A percentile compares a stretch with the other conserved stretches of the same genome.
These are phyloP conservation scores for Diplodus sargus DNA, from an alignment of 2,797 vertebrate genomes.

Conservation along the genomic window DNA sequence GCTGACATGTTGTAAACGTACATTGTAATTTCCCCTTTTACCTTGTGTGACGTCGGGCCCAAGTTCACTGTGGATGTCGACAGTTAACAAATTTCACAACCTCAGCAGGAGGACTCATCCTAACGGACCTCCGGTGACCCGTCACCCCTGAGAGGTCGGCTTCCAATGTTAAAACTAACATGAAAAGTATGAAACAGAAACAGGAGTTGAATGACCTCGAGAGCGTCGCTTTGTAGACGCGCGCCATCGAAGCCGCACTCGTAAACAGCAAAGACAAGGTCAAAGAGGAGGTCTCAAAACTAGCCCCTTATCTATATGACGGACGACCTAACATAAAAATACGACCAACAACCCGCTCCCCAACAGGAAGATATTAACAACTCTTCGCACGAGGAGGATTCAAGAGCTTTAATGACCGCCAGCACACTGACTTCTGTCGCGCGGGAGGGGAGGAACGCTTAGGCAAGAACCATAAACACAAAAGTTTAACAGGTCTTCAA, in stretches of 20 bases:
- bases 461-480: conserved; percentile 62
- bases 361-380: conserved; percentile 52
- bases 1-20: conserved; percentile 25
- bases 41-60: not conserved
- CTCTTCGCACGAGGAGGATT: conserved; percentile 43
- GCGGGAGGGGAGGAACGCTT: conserved; percentile 39
- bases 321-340: conserved; percentile 66
- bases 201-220: conserved; percentile 73
- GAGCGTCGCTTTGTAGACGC: conserved; percentile 56
- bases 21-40: conserved; percentile 28
- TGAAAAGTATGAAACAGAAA: conserved; percentile 52
- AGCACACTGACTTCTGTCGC: conserved; percentile 36
- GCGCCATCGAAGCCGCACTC: conserved; percentile 48
- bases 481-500: conserved; percentile 63
- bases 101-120: conserved; percentile 43
- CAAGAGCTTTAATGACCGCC: conserved; percentile 60
- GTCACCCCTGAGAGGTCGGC: conserved; percentile 34
- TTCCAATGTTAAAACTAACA: conserved; percentile 33
- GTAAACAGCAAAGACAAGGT: conserved; percentile 74
- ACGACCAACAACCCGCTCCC: conserved; percentile 23
- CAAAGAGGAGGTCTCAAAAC: conserved; percentile 66
- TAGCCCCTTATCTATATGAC: conserved; percentile 74
- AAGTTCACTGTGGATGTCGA: conserved; percentile 11
- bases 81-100: conserved; percentile 54
- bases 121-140: conserved; percentile 30